phyloP scores from a whole-genome alignment of 2,888 invertebrate genomes.

The Andrena camellia region DNA sequence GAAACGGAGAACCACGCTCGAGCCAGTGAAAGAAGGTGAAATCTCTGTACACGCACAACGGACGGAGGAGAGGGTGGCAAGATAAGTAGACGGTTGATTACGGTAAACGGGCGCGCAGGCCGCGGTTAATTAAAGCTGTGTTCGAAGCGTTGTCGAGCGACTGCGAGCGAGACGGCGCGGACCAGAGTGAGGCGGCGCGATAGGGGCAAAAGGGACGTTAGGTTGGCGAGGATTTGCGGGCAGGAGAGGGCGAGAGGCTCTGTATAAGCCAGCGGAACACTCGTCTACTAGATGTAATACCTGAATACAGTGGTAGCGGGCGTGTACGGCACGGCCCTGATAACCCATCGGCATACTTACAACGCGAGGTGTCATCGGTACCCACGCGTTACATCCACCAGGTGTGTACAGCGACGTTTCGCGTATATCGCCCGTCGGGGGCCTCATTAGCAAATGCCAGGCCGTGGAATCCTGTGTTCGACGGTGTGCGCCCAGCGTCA shows the following conservation, averaged over 20 bases:
- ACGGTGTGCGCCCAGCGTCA: not conserved
- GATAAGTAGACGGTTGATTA: slow-evolving; percentile 58
- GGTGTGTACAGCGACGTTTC: slow-evolving; percentile 52
- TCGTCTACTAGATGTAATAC: slow-evolving; percentile 81
- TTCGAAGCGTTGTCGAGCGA: slow-evolving; percentile 62
- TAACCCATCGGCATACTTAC: slow-evolving; percentile 71
- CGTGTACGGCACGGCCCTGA: slow-evolving; percentile 68
- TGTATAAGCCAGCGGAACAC: slow-evolving; percentile 72
- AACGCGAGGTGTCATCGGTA: slow-evolving; percentile 65
- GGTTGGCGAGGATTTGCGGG: slow-evolving; percentile 75
- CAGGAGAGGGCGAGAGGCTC: slow-evolving; percentile 71
- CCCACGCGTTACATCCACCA: slow-evolving; percentile 65
- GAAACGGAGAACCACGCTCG: not conserved
- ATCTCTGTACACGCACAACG: not conserved
- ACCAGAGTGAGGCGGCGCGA: slow-evolving; percentile 49
- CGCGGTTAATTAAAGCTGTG: slow-evolving; percentile 81
- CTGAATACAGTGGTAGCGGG: slow-evolving; percentile 80
- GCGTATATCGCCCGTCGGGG: slow-evolving; percentile 35
- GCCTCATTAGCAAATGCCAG: slow-evolving; percentile 59
- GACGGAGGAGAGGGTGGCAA: slow-evolving; percentile 8
- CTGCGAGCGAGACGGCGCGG: slow-evolving; percentile 62
- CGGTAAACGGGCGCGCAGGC: slow-evolving; percentile 40
- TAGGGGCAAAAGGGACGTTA: slow-evolving; percentile 61
- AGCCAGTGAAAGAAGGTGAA: not conserved
- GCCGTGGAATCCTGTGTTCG: slow-evolving; percentile 38